These are phyloP conservation scores for Chrysomallon squamiferum DNA, from an alignment of 1,140 invertebrate species.

Conservation along the genomic window DNA sequence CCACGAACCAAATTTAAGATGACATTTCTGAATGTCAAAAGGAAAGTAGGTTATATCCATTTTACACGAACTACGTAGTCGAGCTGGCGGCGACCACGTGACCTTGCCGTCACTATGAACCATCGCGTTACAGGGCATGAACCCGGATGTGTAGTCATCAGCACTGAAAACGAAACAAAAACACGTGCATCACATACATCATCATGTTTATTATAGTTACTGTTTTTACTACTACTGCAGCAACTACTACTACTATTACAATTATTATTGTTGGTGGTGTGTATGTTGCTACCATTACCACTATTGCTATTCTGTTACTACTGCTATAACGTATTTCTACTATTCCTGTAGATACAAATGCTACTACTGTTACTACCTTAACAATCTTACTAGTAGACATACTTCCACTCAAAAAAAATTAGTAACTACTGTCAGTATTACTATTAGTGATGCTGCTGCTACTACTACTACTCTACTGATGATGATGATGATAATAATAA, in stretches of 20 bases:
- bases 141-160: conserved; percentile 69
- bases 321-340: too few relatives aligned
- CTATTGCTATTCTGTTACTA: too few relatives aligned
- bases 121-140: conserved; percentile 68
- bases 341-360: too few relatives aligned
- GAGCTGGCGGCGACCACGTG: conserved; percentile 51
- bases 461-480: too few relatives aligned
- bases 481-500: too few relatives aligned
- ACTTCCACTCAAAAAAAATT: too few relatives aligned
- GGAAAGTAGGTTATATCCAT: conserved; percentile 74
- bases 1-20: conserved; percentile 65
- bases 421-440: too few relatives aligned
- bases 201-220: background rate
- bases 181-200: background rate
- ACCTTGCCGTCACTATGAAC: conserved; percentile 56
- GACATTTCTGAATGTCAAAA: conserved; percentile 64
- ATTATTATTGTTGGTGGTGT: background rate
- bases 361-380: too few relatives aligned
- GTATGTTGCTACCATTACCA: too few relatives aligned
- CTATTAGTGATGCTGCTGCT: too few relatives aligned
- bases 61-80: conserved; percentile 80
- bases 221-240: too few relatives aligned
- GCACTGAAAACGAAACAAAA: conserved; percentile 60
- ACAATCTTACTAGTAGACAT: too few relatives aligned
- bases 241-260: background rate